phyloP scores from a whole-genome alignment of 2,797 vertebrate genomes.

The Poeciliopsis turneri region DNA sequence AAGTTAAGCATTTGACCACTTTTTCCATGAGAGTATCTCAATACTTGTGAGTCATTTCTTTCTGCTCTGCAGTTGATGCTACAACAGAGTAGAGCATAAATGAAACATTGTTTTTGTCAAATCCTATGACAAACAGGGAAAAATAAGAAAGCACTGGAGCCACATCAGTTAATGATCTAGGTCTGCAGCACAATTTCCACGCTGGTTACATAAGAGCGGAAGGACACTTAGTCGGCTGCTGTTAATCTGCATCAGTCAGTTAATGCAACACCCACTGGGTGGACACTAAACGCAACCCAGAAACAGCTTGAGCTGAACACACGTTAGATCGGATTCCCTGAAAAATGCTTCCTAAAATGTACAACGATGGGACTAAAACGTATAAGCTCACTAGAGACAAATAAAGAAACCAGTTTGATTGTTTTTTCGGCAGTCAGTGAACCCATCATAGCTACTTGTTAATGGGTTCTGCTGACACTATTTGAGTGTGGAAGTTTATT shows the following conservation, averaged over 20 bases:
- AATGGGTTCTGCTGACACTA: not conserved
- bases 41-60: slow-evolving; percentile 50
- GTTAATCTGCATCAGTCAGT: slow-evolving; percentile 39
- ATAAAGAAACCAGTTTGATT: not conserved
- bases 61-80: slow-evolving; percentile 30
- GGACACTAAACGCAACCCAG: slow-evolving; percentile 1
- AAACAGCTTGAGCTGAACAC: not conserved
- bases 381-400: not conserved
- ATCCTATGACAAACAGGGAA: not conserved
- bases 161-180: slow-evolving; percentile 10
- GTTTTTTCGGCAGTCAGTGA: not conserved
- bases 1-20: slow-evolving; percentile 28
- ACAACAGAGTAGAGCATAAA: slow-evolving; percentile 8
- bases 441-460: not conserved
- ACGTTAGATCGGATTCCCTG: not conserved
- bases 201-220: slow-evolving; percentile 43
- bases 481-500: not conserved
- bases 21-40: slow-evolving; percentile 20
- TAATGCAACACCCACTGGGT: slow-evolving; percentile 15
- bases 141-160: not conserved
- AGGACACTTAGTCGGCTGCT: slow-evolving; percentile 23
- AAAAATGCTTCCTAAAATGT: not conserved
- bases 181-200: slow-evolving; percentile 18
- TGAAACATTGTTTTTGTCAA: not conserved
- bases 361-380: not conserved